Evolutionary conservation across 2,888 invertebrate genomes (phyloP).

Genomic region (Ornithoptera priamus): DNA sequence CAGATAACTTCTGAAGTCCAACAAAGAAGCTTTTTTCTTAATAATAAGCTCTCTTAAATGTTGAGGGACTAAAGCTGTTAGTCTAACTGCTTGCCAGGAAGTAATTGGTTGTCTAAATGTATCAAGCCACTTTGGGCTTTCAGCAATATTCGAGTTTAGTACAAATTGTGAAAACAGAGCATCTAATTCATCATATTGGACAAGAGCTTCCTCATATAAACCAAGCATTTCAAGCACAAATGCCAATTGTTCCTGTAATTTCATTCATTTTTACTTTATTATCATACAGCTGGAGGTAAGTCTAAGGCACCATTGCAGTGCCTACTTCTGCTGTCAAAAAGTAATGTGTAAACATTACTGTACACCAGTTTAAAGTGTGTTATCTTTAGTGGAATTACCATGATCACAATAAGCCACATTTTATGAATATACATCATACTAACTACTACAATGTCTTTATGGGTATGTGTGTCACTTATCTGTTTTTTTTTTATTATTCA

Average conservation of each 20-base stretch:
- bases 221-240: slow-evolving; percentile 97
- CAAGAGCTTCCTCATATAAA: slow-evolving; percentile 94
- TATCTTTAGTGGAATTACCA: no score
- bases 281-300: neutral
- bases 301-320: no score
- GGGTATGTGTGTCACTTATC: no score
- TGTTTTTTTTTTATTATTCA: no score
- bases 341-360: no score
- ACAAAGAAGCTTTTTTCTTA: slow-evolving; percentile 83
- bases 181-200: slow-evolving; percentile 98
- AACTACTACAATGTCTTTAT: no score
- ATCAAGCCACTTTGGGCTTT: slow-evolving; percentile 91
- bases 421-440: no score
- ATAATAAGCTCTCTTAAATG: slow-evolving; percentile 73
- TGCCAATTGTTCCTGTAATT: slow-evolving; percentile 93
- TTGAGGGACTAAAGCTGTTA: slow-evolving; percentile 81
- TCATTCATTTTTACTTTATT: slow-evolving; percentile 24
- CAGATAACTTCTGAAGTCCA: slow-evolving; percentile 96
- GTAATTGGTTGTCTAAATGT: slow-evolving; percentile 89
- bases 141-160: slow-evolving; percentile 93
- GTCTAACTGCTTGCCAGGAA: slow-evolving; percentile 90
- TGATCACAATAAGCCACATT: no score
- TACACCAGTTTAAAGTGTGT: no score
- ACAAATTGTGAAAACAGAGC: slow-evolving; percentile 98
- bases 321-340: no score